Evolutionary conservation across 2,797 vertebrate species (phyloP).

Genomic region (Karalla daura): DNA sequence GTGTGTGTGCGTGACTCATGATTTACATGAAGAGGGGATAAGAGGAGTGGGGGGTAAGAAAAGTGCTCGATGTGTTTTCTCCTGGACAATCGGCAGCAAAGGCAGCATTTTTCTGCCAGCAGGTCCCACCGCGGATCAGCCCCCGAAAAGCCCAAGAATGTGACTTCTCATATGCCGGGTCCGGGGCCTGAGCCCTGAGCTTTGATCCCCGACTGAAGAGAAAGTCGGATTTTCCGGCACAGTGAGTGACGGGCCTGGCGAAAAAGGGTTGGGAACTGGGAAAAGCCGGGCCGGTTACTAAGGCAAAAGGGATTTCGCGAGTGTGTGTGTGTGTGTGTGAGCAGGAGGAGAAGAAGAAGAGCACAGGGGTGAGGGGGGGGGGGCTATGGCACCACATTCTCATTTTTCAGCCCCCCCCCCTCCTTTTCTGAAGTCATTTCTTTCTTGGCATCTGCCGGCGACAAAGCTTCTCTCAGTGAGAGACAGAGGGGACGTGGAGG

Average conservation of each 20-base stretch:
- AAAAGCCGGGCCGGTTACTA: conserved; percentile 58
- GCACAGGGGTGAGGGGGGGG: no score
- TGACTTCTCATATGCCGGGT: conserved; percentile 61
- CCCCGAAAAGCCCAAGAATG: conserved; percentile 66
- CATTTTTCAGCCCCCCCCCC: conserved; percentile 46
- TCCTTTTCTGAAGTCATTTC: conserved; percentile 50
- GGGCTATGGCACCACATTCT: conserved; percentile 26
- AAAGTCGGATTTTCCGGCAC: conserved; percentile 77
- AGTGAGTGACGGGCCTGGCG: conserved; percentile 67
- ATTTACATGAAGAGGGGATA: conserved; percentile 27
- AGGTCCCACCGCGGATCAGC: conserved; percentile 56
- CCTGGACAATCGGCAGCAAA: conserved; percentile 36
- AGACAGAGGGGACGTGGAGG: conserved; percentile 61
- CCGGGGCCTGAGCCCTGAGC: conserved; percentile 53
- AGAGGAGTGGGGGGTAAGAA: background rate
- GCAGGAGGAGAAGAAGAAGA: conserved; percentile 1
- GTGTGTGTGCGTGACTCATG: conserved; percentile 52
- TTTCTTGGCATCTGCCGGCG: conserved; percentile 59
- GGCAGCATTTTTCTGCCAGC: conserved; percentile 35
- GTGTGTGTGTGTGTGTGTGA: conserved; percentile 17
- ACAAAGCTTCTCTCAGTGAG: conserved; percentile 67
- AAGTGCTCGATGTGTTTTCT: conserved; percentile 7
- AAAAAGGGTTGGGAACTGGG: conserved; percentile 47
- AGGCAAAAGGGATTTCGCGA: conserved; percentile 55
- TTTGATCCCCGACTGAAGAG: conserved; percentile 75